These are phyloP conservation scores for Podocnemis expansa DNA, from an alignment of 2,113 vertebrate species.

Conservation along the genomic window DNA sequence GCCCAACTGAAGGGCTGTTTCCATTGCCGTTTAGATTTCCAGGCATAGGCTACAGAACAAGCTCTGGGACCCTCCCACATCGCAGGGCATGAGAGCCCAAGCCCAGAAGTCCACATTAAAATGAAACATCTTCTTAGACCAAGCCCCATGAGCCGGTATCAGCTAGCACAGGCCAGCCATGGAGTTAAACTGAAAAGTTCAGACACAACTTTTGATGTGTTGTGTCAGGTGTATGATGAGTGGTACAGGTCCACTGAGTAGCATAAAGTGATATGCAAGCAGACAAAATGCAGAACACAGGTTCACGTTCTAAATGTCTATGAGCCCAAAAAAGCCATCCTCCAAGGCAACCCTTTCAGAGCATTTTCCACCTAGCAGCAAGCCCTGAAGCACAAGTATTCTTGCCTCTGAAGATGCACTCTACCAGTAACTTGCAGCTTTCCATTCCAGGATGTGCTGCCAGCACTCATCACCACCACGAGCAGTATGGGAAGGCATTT, in stretches of 20 bases:
- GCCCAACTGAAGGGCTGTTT: background rate
- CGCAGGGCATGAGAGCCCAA: background rate
- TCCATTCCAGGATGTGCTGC: too few species aligned
- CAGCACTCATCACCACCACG: too few species aligned
- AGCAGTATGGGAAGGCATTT: too few species aligned
- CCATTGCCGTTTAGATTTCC: background rate
- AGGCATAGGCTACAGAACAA: background rate
- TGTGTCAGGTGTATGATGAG: background rate
- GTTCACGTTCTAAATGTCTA: background rate
- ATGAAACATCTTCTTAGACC: background rate
- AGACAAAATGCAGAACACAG: background rate
- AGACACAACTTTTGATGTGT: background rate
- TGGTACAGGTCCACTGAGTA: background rate
- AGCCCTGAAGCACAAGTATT: rapidly evolving
- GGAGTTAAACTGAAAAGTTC: background rate
- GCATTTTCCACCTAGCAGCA: too few species aligned
- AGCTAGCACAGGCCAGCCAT: background rate
- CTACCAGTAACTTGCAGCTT: too few species aligned
- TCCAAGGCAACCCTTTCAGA: background rate
- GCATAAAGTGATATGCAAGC: background rate
- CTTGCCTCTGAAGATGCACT: too few species aligned
- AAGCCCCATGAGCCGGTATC: background rate
- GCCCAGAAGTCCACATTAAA: background rate
- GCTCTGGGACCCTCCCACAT: background rate
- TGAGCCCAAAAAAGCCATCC: background rate